A percentile compares a stretch with the other conserved stretches of the same genome.
Evolutionary conservation across 2,797 vertebrate genomes (phyloP).

Genomic region (Botia almorhae): DNA sequence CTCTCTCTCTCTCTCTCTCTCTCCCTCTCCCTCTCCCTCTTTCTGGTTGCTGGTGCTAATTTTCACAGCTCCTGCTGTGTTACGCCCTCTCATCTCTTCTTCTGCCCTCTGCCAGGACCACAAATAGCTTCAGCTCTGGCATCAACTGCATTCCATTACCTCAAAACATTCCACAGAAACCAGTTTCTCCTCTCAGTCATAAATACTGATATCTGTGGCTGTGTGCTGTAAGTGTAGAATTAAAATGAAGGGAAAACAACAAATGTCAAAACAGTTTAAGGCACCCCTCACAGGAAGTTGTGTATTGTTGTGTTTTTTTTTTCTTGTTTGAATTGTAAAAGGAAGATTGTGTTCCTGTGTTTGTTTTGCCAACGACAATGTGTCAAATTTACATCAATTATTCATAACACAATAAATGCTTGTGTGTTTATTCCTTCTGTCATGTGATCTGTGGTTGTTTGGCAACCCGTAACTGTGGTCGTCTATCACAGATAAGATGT

Average conservation of each 20-base stretch:
- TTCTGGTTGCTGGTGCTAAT: constrained; percentile 21
- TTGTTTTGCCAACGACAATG: not conserved
- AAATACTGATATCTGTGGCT: not conserved
- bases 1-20: not conserved
- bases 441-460: constrained; percentile 18
- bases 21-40: not conserved
- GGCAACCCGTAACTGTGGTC: constrained; percentile 4
- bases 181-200: constrained; percentile 19
- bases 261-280: not conserved
- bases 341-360: not conserved
- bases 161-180: not conserved
- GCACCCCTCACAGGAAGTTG: too few relatives aligned
- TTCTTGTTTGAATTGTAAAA: not conserved
- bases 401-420: constrained; percentile 2
- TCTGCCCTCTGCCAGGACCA: constrained; percentile 50
- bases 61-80: constrained; percentile 62
- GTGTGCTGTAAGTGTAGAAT: not conserved
- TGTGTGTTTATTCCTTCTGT: constrained; percentile 7
- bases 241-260: not conserved
- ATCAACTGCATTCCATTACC: constrained; percentile 25
- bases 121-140: constrained; percentile 49
- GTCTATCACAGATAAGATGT: constrained; percentile 1
- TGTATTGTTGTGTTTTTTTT: not conserved
- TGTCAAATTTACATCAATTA: not conserved
- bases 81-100: constrained; percentile 52